Conservation (phyloP, 2,113 vertebrate genomes). For the Tretioscincus oriximinensis region DNA sequence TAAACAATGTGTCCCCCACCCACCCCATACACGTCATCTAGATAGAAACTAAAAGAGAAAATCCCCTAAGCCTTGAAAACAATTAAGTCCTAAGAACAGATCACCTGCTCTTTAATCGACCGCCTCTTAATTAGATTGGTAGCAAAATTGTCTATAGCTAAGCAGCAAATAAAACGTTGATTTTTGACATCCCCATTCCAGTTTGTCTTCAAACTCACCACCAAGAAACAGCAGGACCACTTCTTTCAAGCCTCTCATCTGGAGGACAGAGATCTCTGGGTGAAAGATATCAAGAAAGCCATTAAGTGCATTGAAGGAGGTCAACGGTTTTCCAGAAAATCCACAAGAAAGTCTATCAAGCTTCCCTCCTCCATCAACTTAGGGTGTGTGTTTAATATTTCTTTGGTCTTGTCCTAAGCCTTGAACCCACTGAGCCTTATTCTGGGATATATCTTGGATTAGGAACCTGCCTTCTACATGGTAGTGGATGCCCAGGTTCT, state of each 20-base stretch:
- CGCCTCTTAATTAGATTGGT: not conserved
- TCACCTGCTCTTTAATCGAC: not conserved
- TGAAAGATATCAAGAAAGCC: constrained; percentile 88
- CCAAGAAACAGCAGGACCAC: constrained; percentile 88
- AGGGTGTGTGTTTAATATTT: constrained; percentile 72
- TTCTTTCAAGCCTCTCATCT: constrained; percentile 92
- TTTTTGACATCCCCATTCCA: constrained; percentile 51
- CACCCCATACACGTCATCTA: too few relatives aligned
- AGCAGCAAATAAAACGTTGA: not conserved
- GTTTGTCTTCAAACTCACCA: constrained; percentile 92
- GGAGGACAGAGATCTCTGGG: constrained; percentile 94
- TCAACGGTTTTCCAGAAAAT: constrained; percentile 90
- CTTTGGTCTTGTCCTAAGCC: not conserved
- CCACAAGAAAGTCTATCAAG: constrained; percentile 89
- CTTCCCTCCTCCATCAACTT: constrained; percentile 87
- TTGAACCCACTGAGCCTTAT: too few relatives aligned
- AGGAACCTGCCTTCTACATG: too few relatives aligned
- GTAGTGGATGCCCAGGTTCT: too few relatives aligned
- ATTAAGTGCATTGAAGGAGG: constrained; percentile 82
- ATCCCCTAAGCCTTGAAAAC: too few relatives aligned
- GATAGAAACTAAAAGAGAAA: too few relatives aligned
- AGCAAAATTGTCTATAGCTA: not conserved
- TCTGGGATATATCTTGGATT: too few relatives aligned
- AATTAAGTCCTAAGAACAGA: too few relatives aligned
- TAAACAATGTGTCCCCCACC: too few relatives aligned